A percentile compares a stretch with the other conserved stretches of the same genome.
These are phyloP conservation scores for Trichonephila clavata DNA, from an alignment of 1,140 invertebrate species.

Conservation along the genomic window DNA sequence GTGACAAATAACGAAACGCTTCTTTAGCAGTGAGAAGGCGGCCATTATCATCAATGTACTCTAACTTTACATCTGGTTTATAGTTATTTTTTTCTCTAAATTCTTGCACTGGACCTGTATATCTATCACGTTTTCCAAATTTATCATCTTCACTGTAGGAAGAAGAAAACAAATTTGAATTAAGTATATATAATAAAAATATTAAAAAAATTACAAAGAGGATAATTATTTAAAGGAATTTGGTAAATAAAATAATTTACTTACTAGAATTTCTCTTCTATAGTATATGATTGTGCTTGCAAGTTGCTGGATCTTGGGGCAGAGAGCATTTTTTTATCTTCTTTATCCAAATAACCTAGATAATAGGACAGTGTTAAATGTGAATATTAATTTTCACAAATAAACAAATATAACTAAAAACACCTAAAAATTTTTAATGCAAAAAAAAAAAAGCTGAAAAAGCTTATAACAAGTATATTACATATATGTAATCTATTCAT, in stretches of 20 bases:
- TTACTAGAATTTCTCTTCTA: slow-evolving; percentile 92
- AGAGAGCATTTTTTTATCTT: slow-evolving; percentile 85
- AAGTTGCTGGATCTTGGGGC: slow-evolving; percentile 88
- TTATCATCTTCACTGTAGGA: slow-evolving; percentile 88
- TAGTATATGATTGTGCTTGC: slow-evolving; percentile 95
- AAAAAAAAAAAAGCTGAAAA: too few relatives aligned
- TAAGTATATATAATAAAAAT: neutral
- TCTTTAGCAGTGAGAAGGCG: slow-evolving; percentile 95
- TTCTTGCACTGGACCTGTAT: slow-evolving; percentile 92
- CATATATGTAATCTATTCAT: too few relatives aligned
- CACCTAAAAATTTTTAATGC: too few relatives aligned
- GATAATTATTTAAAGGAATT: slow-evolving; percentile 49
- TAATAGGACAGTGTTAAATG: neutral
- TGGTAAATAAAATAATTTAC: slow-evolving; percentile 35
- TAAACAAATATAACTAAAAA: too few relatives aligned
- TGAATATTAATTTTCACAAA: too few relatives aligned
- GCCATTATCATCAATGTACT: slow-evolving; percentile 98
- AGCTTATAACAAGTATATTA: too few relatives aligned
- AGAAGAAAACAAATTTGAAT: slow-evolving; percentile 44
- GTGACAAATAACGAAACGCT: slow-evolving; percentile 90
- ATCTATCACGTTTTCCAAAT: slow-evolving; percentile 87
- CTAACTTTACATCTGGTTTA: slow-evolving; percentile 97
- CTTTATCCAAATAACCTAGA: slow-evolving; percentile 90
- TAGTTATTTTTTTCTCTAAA: slow-evolving; percentile 97
- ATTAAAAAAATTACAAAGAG: neutral